Conservation (phyloP, 2,888 invertebrate species). For the Acanthosepion pharaonis region DNA sequence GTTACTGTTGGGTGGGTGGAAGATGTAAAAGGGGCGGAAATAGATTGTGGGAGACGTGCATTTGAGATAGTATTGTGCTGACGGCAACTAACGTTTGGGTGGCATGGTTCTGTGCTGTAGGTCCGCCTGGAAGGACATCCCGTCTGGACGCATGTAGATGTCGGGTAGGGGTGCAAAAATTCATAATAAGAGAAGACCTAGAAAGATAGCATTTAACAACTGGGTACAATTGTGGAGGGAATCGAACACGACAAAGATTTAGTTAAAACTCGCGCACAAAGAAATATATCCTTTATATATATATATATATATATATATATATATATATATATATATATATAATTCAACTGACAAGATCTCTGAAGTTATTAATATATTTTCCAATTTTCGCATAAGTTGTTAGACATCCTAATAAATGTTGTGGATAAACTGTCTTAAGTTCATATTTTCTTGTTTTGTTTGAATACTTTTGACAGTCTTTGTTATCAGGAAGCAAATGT, state of each 20-base stretch:
- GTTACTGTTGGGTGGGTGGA: not conserved
- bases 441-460: no score
- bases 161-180: not conserved
- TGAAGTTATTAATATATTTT: no score
- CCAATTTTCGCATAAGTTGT: no score
- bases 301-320: no score
- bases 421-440: no score
- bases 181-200: not conserved
- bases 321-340: no score
- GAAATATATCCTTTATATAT: no score
- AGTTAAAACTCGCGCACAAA: no score
- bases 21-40: not conserved
- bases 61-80: not conserved
- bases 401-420: no score
- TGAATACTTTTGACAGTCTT: no score
- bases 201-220: not conserved
- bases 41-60: not conserved
- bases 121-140: not conserved
- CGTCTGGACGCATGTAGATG: not conserved
- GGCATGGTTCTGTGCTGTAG: slow-evolving; percentile 2
- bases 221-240: not conserved
- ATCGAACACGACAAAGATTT: not conserved
- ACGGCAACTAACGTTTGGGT: not conserved
- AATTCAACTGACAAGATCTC: no score
- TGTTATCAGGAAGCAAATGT: no score